phyloP scores from a whole-genome alignment of 1,140 invertebrate species.

The Chironomus tepperi region DNA sequence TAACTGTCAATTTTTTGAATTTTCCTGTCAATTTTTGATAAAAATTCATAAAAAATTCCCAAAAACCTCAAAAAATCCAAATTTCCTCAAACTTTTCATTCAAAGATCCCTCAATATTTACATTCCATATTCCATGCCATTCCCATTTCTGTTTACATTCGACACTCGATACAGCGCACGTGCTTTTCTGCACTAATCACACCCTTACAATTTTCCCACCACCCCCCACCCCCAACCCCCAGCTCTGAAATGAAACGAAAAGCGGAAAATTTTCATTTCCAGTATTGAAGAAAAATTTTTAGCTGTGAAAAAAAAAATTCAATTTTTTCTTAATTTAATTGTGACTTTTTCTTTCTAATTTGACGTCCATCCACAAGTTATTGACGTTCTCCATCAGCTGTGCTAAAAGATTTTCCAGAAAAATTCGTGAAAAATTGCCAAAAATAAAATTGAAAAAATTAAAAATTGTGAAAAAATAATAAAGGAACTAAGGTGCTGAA shows the following conservation, averaged over 20 bases:
- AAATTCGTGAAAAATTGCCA: neutral
- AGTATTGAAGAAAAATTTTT: neutral
- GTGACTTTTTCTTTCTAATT: neutral
- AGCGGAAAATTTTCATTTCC: neutral
- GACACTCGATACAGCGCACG: neutral
- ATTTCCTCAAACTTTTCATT: too few species aligned
- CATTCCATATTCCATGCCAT: neutral
- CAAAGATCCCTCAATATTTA: too few species aligned
- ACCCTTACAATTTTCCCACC: neutral
- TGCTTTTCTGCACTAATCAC: neutral
- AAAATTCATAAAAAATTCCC: neutral
- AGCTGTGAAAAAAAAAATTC: neutral
- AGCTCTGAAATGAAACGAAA: neutral
- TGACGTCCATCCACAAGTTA: neutral
- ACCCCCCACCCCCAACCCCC: neutral
- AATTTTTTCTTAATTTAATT: neutral
- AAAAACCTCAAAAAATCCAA: neutral
- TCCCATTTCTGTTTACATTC: neutral
- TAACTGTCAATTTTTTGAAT: too few species aligned
- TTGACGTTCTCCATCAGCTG: neutral
- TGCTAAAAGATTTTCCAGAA: neutral
- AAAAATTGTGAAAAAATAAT: neutral
- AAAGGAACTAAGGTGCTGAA: constrained; percentile 7
- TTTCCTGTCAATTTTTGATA: neutral
- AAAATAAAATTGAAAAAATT: neutral